phyloP scores from a whole-genome alignment of 1,140 invertebrate genomes.

The Apis cerana region DNA sequence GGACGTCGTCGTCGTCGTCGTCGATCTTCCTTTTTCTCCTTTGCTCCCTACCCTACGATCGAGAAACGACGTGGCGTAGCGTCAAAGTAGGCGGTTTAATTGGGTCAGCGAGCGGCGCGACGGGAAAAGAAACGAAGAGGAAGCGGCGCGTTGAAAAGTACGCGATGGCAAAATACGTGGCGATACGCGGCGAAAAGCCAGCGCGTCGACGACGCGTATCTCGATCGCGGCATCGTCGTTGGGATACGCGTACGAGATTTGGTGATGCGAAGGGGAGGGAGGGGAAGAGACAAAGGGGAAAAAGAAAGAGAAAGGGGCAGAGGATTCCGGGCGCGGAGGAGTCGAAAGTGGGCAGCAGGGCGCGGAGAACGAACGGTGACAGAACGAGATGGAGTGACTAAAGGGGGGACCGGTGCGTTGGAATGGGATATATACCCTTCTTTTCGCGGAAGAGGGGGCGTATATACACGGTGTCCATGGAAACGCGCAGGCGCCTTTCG shows the following conservation, averaged over 20 bases:
- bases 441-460: conserved; percentile 69
- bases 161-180: too few relatives aligned
- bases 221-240: conserved; percentile 21
- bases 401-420: conserved; percentile 65
- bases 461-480: conserved; percentile 76
- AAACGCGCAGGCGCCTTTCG: conserved; percentile 74
- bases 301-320: background rate
- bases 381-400: conserved; percentile 73
- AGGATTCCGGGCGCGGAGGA: conserved; percentile 35
- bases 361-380: conserved; percentile 64
- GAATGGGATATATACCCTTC: conserved; percentile 67
- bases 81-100: conserved; percentile 1
- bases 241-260: conserved; percentile 34
- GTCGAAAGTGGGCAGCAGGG: conserved; percentile 50
- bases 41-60: accelerated
- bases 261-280: background rate
- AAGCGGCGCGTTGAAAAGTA: too few relatives aligned
- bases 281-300: background rate
- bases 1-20: background rate
- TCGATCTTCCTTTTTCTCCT: accelerated
- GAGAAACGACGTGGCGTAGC: background rate
- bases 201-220: background rate
- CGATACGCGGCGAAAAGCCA: too few relatives aligned
- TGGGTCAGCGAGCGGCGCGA: conserved; percentile 20
- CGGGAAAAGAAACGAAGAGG: too few relatives aligned